Base-by-base conservation (phyloP, 2,797 vertebrate species). In the Catharus ustulatus region DNA sequence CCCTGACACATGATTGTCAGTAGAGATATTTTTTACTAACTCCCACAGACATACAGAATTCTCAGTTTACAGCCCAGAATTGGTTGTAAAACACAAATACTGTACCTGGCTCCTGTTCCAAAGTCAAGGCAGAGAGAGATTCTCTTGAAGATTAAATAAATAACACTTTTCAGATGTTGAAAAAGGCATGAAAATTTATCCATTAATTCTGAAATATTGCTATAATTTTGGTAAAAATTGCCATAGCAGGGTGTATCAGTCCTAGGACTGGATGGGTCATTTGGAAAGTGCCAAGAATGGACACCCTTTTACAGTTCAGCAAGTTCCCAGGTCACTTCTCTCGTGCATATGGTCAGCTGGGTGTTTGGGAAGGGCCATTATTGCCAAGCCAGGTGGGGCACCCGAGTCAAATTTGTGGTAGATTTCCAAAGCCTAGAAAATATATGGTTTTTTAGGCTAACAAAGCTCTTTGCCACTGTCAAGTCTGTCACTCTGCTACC, bases 281-380 rank as follows among this genome's bases (percentile, higher is more conserved):
- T 55, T 38, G 12, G 43, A 59, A 80, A 93, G 18, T 36, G 11
- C 9, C n/a, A 57, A 66, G 42, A 73, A 69, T 13, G 23, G 26
- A 64, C 17, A 55, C 10, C 2, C 2, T 46, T 69, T 45, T 78
- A 71, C 23, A 66, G 15, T 26, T 80, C 27, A 40, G 21, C 15
- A 38, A 42, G 40, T 64, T 86, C 34, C 38, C 20, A 54, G 13
- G 27, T 71, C 51, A 76, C 34, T 81, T 84, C 66, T 24, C 12
- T 92, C 43, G 42, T 23, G 18, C 19, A 51, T 0, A 0, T 48
- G 27, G 38, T 22, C 17, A 21, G 10, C 17, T 59, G 32, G 7
- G 15, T 67, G 26, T 69, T 78, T 84, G 23, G 22, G 29, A 92
- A 84, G 3, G 12, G 23, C 24, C 1, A 0, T 3, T 30, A 2